These are phyloP conservation scores for Tanypteryx hageni DNA, from an alignment of 2,888 invertebrate genomes.

Conservation along the genomic window DNA sequence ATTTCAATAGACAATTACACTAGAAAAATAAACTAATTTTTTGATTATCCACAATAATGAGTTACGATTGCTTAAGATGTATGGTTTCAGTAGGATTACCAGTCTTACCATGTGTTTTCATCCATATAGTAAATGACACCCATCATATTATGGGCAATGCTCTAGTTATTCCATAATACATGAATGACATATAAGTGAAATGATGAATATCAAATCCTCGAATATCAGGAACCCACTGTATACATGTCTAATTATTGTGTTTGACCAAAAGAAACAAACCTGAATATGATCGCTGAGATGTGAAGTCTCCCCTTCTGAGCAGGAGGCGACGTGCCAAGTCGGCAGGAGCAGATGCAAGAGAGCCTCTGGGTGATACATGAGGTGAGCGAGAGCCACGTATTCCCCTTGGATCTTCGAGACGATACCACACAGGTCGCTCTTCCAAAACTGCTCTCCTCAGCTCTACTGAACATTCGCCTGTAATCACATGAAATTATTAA, in stretches of 20 bases:
- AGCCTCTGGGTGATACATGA: slow-evolving; percentile 87
- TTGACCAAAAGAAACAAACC: slow-evolving; percentile 73
- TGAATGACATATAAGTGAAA: no score
- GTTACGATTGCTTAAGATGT: no score
- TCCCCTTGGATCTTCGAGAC: slow-evolving; percentile 87
- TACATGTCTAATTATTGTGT: slow-evolving; percentile 14
- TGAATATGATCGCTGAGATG: slow-evolving; percentile 84
- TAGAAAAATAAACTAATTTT: no score
- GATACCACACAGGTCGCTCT: slow-evolving; percentile 94
- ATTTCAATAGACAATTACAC: no score
- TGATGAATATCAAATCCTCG: no score
- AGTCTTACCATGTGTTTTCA: no score
- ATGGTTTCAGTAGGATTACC: no score
- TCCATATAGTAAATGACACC: no score
- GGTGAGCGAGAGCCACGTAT: slow-evolving; percentile 83
- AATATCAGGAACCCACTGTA: no score
- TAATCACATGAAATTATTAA: slow-evolving; percentile 66
- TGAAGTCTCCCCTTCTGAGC: slow-evolving; percentile 82
- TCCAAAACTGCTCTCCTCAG: slow-evolving; percentile 90
- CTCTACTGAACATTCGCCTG: slow-evolving; percentile 80
- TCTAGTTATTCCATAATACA: no score
- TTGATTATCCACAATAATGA: no score
- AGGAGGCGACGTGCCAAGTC: slow-evolving; percentile 82
- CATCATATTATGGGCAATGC: no score
- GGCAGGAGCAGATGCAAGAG: slow-evolving; percentile 77